Evolutionary conservation across 2,888 invertebrate genomes (phyloP), one percentile per base, ranked within the genome.

Genomic region (Melieria crassipennis): DNA sequence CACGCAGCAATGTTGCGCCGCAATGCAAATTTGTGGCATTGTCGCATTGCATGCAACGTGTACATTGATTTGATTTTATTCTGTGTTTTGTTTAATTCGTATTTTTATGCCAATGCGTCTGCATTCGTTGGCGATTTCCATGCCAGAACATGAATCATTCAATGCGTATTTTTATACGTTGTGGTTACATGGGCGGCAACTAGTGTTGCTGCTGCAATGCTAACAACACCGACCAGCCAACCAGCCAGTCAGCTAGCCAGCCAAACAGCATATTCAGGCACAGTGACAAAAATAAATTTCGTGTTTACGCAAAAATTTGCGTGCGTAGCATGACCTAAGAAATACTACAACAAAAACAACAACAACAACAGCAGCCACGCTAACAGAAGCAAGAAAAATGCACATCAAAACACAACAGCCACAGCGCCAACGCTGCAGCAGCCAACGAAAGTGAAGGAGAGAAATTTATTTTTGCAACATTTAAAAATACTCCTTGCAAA

Each of bases 261-360:
- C 42, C 50, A 64, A 11, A 48, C 42, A 43, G 30, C 52, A 30
- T n/a, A 43, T 63, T 52, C 11, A 10, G 46, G n/a, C 42, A 57
- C 55, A 66, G 47, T 4, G 30, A 73, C 75, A 75, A 78, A 79
- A 80, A 79, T 79, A 82, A 75, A 81, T 79, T 77, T 81, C 76
- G 80, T 81, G 81, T 81, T 82, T 83, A 83, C 82, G 80, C 78
- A 70, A 69, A 75, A 75, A 67, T 30, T 50, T 69, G 71, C 65
- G 55, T 69, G 70, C 71, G 67, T 73, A 64, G 62, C 72, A 69
- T 68, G 69, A 71, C 66, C 69, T 55, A 71, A 72, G 65, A 46
- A 13, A 16, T 13, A 57, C 61, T 65, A 46, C 4, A 66, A 66
- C 56, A 47, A 47, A 58, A 65, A 7, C 7, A 4, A 56, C 43